These are phyloP conservation scores for Sebastes iracundus DNA, from an alignment of 2,797 vertebrate genomes.

Conservation along the genomic window DNA sequence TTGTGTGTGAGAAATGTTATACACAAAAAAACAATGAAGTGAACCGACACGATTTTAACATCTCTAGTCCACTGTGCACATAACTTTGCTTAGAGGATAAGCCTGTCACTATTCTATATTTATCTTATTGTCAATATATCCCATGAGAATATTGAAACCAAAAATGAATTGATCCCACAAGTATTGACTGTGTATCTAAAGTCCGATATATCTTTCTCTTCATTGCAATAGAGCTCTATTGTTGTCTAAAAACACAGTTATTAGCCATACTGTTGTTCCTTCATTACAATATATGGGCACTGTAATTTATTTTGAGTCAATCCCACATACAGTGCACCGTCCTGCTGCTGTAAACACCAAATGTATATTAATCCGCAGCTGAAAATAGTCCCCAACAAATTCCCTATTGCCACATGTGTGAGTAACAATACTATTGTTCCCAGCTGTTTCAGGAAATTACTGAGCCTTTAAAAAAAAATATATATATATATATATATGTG, in stretches of 20 bases:
- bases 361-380: neutral
- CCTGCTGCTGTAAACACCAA: neutral
- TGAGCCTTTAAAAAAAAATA: neutral
- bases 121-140: constrained; percentile 2
- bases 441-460: neutral
- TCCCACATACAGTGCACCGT: neutral
- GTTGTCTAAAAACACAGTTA: neutral
- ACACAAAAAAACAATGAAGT: neutral
- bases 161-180: neutral
- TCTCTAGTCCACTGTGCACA: neutral
- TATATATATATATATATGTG: too few relatives aligned
- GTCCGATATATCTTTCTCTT: neutral
- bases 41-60: neutral
- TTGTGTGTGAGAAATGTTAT: neutral
- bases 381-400: neutral
- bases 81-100: neutral
- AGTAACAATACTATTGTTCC: neutral
- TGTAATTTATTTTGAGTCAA: neutral
- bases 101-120: neutral
- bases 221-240: neutral
- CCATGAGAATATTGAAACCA: neutral
- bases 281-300: neutral
- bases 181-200: neutral
- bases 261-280: neutral
- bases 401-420: neutral